A percentile compares a stretch with the other conserved stretches of the same genome.
Evolutionary conservation across 2,797 vertebrate species (phyloP).

Genomic region (Oreortyx pictus): DNA sequence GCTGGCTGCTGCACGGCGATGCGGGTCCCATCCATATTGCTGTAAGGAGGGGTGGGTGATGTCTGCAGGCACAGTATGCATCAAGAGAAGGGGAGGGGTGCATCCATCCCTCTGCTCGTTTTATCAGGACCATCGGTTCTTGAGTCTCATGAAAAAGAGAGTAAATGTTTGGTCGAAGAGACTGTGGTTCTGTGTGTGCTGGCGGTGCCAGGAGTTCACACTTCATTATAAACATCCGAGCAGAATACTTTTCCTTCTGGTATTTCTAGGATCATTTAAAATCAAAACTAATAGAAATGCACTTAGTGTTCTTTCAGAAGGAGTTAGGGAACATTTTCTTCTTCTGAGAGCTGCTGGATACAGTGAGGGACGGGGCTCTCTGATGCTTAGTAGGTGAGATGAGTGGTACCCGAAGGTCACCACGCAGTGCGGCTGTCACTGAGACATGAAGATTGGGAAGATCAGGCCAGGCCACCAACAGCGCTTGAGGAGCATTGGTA

Average conservation of each 20-base stretch:
- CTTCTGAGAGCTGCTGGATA: neutral
- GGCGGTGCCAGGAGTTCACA: neutral
- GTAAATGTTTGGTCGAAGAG: neutral
- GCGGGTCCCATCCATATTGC: fast-evolving
- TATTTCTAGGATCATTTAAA: neutral
- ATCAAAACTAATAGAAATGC: neutral
- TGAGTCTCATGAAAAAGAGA: neutral
- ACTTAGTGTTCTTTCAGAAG: neutral
- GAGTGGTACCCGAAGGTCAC: neutral
- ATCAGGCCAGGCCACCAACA: fast-evolving
- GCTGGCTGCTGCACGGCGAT: neutral
- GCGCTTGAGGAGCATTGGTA: neutral
- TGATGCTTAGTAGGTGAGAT: neutral
- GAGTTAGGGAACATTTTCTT: neutral
- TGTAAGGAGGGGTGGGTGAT: neutral
- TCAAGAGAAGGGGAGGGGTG: neutral
- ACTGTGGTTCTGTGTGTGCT: neutral
- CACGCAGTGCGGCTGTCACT: neutral
- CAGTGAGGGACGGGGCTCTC: neutral
- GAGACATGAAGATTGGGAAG: neutral
- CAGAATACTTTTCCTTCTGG: neutral
- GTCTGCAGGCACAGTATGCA: fast-evolving
- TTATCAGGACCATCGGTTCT: neutral
- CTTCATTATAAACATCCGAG: neutral
- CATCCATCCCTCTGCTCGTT: neutral